Base-by-base conservation (phyloP, 2,797 vertebrate genomes). In the Neomorphus geoffroyi region DNA sequence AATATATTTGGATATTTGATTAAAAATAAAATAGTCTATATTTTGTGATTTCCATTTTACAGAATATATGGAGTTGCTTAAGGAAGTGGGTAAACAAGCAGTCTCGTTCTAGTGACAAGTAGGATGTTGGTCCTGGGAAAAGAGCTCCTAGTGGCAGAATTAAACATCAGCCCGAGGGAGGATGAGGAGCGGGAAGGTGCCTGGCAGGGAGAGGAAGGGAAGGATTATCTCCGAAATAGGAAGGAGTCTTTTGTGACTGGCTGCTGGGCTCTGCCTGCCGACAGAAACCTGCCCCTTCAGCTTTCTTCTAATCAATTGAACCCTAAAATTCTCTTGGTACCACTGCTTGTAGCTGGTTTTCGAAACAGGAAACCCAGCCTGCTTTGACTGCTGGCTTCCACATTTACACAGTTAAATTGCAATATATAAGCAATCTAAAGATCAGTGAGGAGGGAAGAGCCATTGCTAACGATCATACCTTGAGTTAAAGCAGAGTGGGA, bases 21-120 rank as follows among this genome's bases (percentile, higher is more conserved):
- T n/a, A n/a, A n/a, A n/a, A n/a, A n/a, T 75, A 86, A 87, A 88
- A 78, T 87, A 65, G 32, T 51, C 19, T 90, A 83, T 75, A 35
- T 96, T 92, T 97, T 95, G 83, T 96, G 94, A 90, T 94, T 85
- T 61, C 41, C 60, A 72, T 95, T 92, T 90, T 86, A 66, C 56
- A 71, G 94, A 88, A 79, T 88, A 58, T 79, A 83, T 92, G 32
- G 58, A 62, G 30, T 35, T 66, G 4, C 22, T 24, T 86, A 50
- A 69, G 70, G 26, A 85, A 54, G 17, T 57, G 85, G 56, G 70
- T 57, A 90, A 51, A 88, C 64, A 90, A 51, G 6, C 33, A 86
- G 50, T 35, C 35, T 92, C 81, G 8, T 21, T 89, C 35, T 60
- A 84, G 41, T 45, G 77, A 65, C 65, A 88, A 51, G 24, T 11